Base-by-base conservation (phyloP, 2,797 vertebrate genomes). In the Tokudaia tokunoshimensis region DNA sequence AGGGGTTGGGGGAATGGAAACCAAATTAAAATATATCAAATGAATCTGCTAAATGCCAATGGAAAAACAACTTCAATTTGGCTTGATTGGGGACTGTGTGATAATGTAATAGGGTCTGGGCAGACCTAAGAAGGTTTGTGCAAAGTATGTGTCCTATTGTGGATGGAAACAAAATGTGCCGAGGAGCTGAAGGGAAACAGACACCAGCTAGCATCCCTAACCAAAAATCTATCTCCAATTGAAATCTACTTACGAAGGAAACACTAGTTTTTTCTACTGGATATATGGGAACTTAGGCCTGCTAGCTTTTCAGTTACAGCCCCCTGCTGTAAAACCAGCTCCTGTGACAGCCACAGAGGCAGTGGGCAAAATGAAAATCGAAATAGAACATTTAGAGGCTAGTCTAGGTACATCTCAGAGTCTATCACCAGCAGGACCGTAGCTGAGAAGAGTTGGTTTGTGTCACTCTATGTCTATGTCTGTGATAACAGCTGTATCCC, bases 11-110 rank as follows among this genome's bases (percentile, higher is more conserved):
- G 37, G 20, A 82, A 82, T n/a, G 6, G 12, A 59, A 59, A 26
- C n/a, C 22, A 37, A 57, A 59, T 82, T 22, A 59, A 82, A 59
- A 59, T 26, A 82, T n/a, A 59, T 82, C 12, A 34, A 11, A 31
- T 79, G 14, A 52, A 79, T 52, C 29, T 81, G 80, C 12, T 82
- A 29, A 55, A 20, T 31, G 47, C 84, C 41, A 92, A 52, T 78
- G 44, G 70, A 59, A 87, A 95, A 82, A 61, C 29, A 88, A 74
- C 17, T 87, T 82, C 20, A n/a, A 0, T 86, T 93, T 89, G 88
- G 29, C 80, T 83, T 55, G 31, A n/a, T 41, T 82, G 22, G 89
- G 9, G 31, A 61, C 50, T 6, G 15, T 47, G 10, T 26, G 37
- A n/a, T 29, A 29, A 4, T 47, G 12, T 72, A 76, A 37, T 55